Conservation (phyloP, 2,888 invertebrate species). For the Ochropleura leucogaster region DNA sequence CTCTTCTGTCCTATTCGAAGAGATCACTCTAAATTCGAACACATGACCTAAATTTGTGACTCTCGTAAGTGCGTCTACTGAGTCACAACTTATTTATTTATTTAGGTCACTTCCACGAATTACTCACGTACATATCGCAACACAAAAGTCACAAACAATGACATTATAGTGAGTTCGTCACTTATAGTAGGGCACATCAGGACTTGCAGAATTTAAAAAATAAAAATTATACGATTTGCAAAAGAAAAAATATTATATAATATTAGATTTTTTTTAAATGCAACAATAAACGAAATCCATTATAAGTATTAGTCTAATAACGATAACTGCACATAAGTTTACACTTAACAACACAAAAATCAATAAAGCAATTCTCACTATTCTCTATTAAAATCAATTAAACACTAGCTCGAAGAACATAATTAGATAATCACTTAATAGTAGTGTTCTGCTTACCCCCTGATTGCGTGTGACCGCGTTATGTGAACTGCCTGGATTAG, state of each 20-base stretch:
- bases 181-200: too few species aligned
- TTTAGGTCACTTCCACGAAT: too few species aligned
- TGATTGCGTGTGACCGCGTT: conserved; percentile 78
- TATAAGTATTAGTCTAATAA: not conserved
- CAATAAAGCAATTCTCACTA: conserved; percentile 38
- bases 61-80: not conserved
- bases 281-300: too few species aligned
- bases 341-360: conserved; percentile 22
- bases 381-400: conserved; percentile 32
- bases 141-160: too few species aligned
- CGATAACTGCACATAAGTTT: conserved; percentile 8
- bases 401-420: conserved; percentile 28
- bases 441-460: conserved; percentile 59
- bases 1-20: not conserved
- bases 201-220: too few species aligned
- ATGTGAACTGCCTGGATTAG: conserved; percentile 79
- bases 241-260: too few species aligned
- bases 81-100: not conserved
- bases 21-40: not conserved
- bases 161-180: too few species aligned
- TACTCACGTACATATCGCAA: too few species aligned
- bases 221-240: too few species aligned
- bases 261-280: too few species aligned
- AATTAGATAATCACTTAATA: conserved; percentile 47
- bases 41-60: not conserved